Conservation (phyloP, 1,140 invertebrate species). For the Parapsyche elsis region DNA sequence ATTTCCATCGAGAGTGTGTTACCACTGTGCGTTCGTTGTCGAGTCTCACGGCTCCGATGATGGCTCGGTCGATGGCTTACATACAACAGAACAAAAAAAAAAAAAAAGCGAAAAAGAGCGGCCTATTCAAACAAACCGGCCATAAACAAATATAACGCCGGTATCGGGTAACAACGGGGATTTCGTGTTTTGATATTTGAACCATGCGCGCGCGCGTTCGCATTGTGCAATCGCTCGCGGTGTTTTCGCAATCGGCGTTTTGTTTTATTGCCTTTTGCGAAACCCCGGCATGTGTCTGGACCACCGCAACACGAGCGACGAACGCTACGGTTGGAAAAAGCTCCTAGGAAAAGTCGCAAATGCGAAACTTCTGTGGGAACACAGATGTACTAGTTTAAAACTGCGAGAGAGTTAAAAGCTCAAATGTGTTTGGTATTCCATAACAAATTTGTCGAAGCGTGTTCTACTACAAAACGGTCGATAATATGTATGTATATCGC, state of each 20-base stretch:
- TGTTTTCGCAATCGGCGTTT: constrained; percentile 17
- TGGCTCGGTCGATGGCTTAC: background rate
- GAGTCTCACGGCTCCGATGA: constrained; percentile 5
- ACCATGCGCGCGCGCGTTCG: no score
- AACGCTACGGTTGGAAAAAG: no score
- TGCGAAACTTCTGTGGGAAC: no score
- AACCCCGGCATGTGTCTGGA: background rate
- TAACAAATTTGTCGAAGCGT: no score
- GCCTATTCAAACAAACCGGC: constrained; percentile 9
- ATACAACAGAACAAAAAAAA: background rate
- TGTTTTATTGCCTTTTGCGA: constrained; percentile 1
- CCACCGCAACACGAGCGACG: no score
- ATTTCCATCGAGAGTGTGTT: no score
- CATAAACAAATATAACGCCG: constrained; percentile 31
- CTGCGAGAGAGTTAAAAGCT: no score
- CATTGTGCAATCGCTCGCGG: constrained; percentile 5
- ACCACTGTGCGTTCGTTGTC: background rate
- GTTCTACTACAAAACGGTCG: no score
- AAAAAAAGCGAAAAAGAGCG: background rate
- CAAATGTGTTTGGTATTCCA: no score
- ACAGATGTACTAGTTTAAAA: no score
- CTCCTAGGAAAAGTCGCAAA: no score
- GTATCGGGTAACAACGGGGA: constrained; percentile 25
- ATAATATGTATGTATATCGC: no score
- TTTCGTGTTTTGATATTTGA: constrained; percentile 37